phyloP scores from a whole-genome alignment of 2,113 vertebrate species.

The Abramis brama region DNA sequence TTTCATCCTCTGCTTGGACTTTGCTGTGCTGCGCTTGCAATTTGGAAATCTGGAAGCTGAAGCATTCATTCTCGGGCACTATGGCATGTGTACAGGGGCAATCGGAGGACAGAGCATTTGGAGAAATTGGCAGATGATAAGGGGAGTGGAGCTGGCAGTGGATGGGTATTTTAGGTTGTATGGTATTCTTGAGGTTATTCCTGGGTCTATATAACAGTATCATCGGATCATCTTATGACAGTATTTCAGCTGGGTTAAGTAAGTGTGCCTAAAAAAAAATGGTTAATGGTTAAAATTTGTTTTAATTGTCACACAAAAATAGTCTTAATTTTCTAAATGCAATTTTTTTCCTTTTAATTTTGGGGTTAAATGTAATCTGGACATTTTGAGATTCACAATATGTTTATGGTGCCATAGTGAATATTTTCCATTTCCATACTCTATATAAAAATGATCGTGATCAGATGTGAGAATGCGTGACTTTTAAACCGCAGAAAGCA shows the following conservation, averaged over 20 bases:
- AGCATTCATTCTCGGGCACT: constrained; percentile 52
- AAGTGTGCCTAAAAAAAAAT: neutral
- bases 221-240: constrained; percentile 52
- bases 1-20: constrained; percentile 31
- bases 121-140: constrained; percentile 55
- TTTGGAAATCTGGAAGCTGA: constrained; percentile 50
- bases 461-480: no score
- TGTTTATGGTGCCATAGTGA: no score
- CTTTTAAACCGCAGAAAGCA: no score
- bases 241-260: constrained; percentile 36
- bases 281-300: neutral
- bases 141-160: constrained; percentile 36
- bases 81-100: constrained; percentile 63
- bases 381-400: no score
- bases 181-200: constrained; percentile 68
- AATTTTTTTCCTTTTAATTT: neutral
- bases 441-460: neutral
- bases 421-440: no score
- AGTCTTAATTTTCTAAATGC: no score
- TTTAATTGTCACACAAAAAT: no score
- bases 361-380: neutral
- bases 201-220: constrained; percentile 53
- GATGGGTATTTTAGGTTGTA: constrained; percentile 65
- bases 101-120: constrained; percentile 62
- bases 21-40: constrained; percentile 51